Base-by-base conservation (phyloP, 2,113 vertebrate genomes). In the Nasalis larvatus region DNA sequence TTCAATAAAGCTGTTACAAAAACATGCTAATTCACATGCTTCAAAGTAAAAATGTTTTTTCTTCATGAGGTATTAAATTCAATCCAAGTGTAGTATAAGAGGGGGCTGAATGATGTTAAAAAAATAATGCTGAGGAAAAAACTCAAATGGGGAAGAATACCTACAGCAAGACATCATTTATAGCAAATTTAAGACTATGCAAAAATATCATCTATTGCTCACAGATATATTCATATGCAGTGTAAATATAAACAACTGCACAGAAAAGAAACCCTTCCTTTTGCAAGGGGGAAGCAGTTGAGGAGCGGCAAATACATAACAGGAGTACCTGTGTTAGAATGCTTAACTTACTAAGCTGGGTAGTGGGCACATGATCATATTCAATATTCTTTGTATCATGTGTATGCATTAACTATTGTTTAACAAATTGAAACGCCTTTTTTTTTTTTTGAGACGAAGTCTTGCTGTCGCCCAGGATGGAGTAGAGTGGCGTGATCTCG, bases 1-100 rank as follows among this genome's bases (percentile, higher is more conserved):
- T 45, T 81, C 68, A 84, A 73, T 74, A 89, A 92, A 88, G 83
- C 68, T 77, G 37, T 27, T 83, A 56, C 4, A 45, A 89, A 94
- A 90, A 77, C 37, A 71, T n/a, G 77, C 42, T 37, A 77, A 82
- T 58, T 78, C 52, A 80, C 76, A 86, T 37, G 42, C 16, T 95
- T 77, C 74, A 63, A 86, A 91, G 32, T 86, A 91, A 95, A 93
- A 94, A 56, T 30, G 47, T 54, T 78, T 66, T 87, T 94, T 69
- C 32, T 92, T 74, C 35, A 35, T 73, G 60, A 84, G 0, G 6
- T 37, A 86, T 63, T 77, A 89, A 95, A 91, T 71, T 91, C 45
- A 88, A 40, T 32, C 2, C 23, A 52, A 82, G 35, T 23, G 0
- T 83, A 94, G 20, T 91, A 14, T 63, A 87, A 56, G 35, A 77